phyloP scores from a whole-genome alignment of 2,113 vertebrate species.

The Charadrius vociferus region DNA sequence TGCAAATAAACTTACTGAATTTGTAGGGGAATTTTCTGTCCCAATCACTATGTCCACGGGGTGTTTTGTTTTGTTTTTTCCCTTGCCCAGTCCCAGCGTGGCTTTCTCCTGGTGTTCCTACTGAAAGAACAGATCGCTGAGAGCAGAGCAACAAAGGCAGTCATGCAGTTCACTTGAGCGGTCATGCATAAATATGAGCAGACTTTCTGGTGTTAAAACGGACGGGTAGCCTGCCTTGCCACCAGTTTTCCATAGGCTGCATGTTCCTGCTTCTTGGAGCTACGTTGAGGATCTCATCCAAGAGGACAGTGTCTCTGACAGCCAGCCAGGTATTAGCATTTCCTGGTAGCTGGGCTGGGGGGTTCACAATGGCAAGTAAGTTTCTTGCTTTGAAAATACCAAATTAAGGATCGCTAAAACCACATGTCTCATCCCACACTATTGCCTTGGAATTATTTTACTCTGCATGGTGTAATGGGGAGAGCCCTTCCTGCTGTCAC shows the following conservation, averaged over 20 bases:
- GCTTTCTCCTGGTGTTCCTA: constrained; percentile 1
- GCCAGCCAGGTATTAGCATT: not conserved
- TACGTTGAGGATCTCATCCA: not conserved
- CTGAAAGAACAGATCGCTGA: constrained; percentile 4
- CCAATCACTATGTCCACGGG: not conserved
- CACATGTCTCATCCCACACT: not conserved
- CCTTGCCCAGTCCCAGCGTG: not conserved
- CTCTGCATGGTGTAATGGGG: not conserved
- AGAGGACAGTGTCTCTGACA: not conserved
- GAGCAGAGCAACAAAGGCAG: constrained; percentile 50
- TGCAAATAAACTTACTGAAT: not conserved
- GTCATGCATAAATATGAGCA: constrained; percentile 43
- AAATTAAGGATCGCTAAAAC: not conserved
- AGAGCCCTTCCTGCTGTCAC: not conserved
- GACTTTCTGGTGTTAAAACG: constrained; percentile 7
- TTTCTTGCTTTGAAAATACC: not conserved
- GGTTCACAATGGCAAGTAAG: not conserved
- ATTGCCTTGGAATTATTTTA: not conserved
- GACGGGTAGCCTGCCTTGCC: not conserved
- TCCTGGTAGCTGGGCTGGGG: not conserved
- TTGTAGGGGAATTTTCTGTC: constrained; percentile 8
- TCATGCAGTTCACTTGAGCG: constrained; percentile 16
- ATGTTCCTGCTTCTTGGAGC: not conserved
- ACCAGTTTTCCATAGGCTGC: not conserved
- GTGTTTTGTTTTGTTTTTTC: not conserved